phyloP scores from a whole-genome alignment of 2,113 vertebrate genomes.

The Xyliphius kryptos region DNA sequence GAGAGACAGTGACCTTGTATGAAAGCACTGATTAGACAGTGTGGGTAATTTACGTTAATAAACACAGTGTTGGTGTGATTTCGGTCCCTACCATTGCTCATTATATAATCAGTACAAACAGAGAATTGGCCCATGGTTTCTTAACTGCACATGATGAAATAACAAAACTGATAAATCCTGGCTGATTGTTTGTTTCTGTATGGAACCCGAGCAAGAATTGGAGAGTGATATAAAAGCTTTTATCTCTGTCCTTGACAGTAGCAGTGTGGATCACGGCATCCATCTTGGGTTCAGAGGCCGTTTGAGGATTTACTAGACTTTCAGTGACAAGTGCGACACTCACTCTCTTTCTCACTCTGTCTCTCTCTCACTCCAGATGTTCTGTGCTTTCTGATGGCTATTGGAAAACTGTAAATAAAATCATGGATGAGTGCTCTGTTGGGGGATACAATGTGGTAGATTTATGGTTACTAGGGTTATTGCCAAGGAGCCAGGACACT shows the following conservation, averaged over 20 bases:
- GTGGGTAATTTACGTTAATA: too few relatives aligned
- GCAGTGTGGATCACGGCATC: conserved; percentile 50
- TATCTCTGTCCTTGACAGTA: conserved; percentile 51
- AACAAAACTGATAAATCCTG: background rate
- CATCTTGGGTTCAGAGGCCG: conserved; percentile 49
- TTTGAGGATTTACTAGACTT: conserved; percentile 60
- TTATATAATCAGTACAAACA: too few relatives aligned
- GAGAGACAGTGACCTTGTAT: too few relatives aligned
- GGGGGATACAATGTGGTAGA: conserved; percentile 48
- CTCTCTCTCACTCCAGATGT: conserved; percentile 58
- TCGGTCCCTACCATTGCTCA: too few relatives aligned
- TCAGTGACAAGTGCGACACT: conserved; percentile 55
- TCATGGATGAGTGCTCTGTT: conserved; percentile 52
- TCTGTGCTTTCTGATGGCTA: conserved; percentile 49
- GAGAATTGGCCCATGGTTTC: too few relatives aligned
- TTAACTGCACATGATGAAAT: too few relatives aligned
- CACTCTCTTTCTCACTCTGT: too few relatives aligned
- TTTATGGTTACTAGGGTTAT: conserved; percentile 47
- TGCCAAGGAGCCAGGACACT: conserved; percentile 31
- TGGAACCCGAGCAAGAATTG: conserved; percentile 2
- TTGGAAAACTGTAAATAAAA: conserved; percentile 62
- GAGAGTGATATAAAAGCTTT: conserved; percentile 37
- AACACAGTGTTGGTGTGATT: too few relatives aligned
- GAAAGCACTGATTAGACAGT: too few relatives aligned
- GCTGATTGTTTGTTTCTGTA: background rate